Evolutionary conservation across 2,888 invertebrate species (phyloP), one percentile per base, ranked within the genome.

Genomic region (Pyrochroa serraticornis): DNA sequence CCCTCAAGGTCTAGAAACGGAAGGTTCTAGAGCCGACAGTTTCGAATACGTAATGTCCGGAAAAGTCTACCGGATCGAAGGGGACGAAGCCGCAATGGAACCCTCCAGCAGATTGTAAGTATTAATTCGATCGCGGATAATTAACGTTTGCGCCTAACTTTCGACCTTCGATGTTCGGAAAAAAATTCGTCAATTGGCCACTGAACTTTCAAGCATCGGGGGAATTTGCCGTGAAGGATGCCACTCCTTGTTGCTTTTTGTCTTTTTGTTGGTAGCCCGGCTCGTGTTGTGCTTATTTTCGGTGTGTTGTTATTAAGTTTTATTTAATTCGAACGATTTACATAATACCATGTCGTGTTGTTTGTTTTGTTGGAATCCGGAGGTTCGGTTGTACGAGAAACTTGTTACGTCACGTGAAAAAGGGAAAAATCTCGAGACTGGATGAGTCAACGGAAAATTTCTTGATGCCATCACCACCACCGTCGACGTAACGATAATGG

Each of bases 21-120:
- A 92, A 71, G 91, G 93, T 44, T 93, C 94, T 9, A 85, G 96
- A 45, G 96, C 97, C 0, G 97, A 97, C 78, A 94, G 95, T 73
- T 99, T 98, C 75, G 98, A 99, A 78, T 99, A 99, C 82, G 97
- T 99, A 44, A 99, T 99, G 98, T 95, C 93, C 67, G 99, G 99
- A 10, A 95, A 95, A 80, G 92, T 97, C 66, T 97, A 96, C 81
- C 82, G 85, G 79, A 95, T 99, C 76, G 98, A 99, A 80, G 97
- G 97, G 12, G 98, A 98, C 71, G 97, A 98, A 71, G 90, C 87
- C 10, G 89, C 91, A 7, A 89, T 89, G 75, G 93, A 95, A 75
- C 89, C 92, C 0, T 90, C 91, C 6, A 90, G 93, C 31, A 84
- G 95, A 74, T 80, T 97, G 81, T 90, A 70, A 79, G 80, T 79